phyloP scores from a whole-genome alignment of 1,140 invertebrate species.

The Branchinecta lynchi region DNA sequence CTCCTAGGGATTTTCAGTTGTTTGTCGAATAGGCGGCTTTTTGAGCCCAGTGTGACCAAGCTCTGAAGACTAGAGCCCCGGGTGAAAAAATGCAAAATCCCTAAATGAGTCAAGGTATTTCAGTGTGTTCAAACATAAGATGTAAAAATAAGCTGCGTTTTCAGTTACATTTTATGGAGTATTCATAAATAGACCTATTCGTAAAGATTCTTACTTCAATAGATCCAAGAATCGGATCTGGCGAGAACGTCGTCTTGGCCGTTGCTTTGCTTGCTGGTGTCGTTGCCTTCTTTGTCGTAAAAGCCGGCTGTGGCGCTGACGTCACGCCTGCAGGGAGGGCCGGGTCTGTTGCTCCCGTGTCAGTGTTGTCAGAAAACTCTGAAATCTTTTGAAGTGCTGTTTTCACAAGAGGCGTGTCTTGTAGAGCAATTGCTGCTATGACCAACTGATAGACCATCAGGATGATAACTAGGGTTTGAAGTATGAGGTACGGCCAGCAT shows the following conservation, averaged over 20 bases:
- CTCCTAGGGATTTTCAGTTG: too few species aligned
- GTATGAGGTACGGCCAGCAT: neutral
- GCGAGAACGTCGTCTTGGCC: neutral
- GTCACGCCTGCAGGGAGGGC: neutral
- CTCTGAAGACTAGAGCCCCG: too few species aligned
- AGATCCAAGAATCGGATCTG: neutral
- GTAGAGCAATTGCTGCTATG: neutral
- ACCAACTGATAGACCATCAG: neutral
- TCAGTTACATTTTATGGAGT: too few species aligned
- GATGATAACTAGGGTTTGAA: neutral
- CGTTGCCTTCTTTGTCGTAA: neutral
- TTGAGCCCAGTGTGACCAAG: too few species aligned
- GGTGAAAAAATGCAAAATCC: too few species aligned
- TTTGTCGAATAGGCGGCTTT: too few species aligned
- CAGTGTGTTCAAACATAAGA: too few species aligned
- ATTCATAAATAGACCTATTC: too few species aligned
- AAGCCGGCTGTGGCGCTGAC: neutral
- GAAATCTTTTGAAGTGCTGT: neutral
- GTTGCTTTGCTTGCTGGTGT: neutral
- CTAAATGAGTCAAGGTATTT: too few species aligned
- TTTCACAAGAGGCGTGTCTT: neutral
- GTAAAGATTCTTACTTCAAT: neutral
- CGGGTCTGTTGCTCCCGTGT: neutral
- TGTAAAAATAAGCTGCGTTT: too few species aligned
- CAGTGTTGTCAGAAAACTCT: neutral